These are phyloP conservation scores for Manis javanica DNA, from an alignment of 2,797 vertebrate species.

Conservation along the genomic window DNA sequence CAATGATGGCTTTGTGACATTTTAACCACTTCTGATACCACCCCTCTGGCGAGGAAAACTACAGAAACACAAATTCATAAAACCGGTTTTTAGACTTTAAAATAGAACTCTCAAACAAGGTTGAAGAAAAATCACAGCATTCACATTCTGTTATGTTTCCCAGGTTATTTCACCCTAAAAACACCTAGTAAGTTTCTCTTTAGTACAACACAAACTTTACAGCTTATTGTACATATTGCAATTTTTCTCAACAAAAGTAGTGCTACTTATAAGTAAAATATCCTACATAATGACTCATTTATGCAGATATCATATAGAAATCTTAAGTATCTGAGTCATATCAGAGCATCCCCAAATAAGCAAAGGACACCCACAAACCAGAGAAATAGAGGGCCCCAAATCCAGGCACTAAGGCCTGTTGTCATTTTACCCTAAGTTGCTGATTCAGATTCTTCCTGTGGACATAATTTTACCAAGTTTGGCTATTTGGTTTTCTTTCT, in stretches of 20 bases:
- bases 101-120: not conserved
- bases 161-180: not conserved
- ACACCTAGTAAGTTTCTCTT: not conserved
- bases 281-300: not conserved
- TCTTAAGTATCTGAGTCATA: not conserved
- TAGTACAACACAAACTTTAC: not conserved
- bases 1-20: not conserved
- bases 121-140: not conserved
- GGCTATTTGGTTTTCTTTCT: not conserved
- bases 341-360: not conserved
- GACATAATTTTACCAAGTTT: slow-evolving; percentile 2
- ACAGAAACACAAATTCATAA: not conserved
- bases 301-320: not conserved
- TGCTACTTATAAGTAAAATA: slow-evolving; percentile 32
- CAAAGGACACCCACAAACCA: not conserved
- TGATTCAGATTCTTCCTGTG: not conserved
- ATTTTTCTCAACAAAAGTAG: not conserved
- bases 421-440: not conserved
- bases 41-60: not conserved
- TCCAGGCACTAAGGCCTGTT: not conserved
- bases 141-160: not conserved
- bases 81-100: not conserved
- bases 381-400: not conserved
- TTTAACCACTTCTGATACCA: not conserved
- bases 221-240: not conserved